Evolutionary conservation across 2,888 invertebrate genomes (phyloP), one percentile per base, ranked within the genome.

Genomic region (Shargacucullia verbasci): DNA sequence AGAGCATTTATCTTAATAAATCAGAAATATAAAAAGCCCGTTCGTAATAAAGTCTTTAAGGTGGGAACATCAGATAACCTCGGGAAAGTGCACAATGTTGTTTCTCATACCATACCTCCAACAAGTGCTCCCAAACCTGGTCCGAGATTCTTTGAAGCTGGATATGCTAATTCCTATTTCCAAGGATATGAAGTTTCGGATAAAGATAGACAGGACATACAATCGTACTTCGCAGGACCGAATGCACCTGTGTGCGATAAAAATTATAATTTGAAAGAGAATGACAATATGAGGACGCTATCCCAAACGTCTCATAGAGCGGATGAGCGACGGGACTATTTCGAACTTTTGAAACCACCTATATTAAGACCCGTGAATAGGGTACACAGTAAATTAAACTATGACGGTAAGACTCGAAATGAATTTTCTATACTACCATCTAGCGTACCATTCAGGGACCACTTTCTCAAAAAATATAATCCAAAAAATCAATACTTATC

Each of bases 1-100:
- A 82, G 91, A 67, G 87, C 92, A 15, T 88, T 85, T 53, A 76
- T 92, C n/a, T 87, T 78, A 43, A 78, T 89, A 20, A 87, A 89
- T 43, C 82, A 85, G 61, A 84, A 76, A 61, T 82, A 72, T 60
- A 87, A 67, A 56, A 82, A 76, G 8, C 75, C 78, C 12, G 38
- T 61, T 43, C 50, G 59, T 20, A 59, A 49, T n/a, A 57, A 58
- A 10, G 43, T 53, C 39, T 47, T 63, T n/a, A 48, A 34, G 27
- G 3, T 49, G 11, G 1, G 13, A 15, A 13, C 54, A 14, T 4
- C 13, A 12, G 38, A 44, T 1, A 44, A 12, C 2, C 1, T 29
- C 1, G 55, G 41, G 0, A 2, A 27, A 27, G 12, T 6, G 3
- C 12, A 6, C 8, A 9, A 9, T 27, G 5, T 12, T 6, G 34